Base-by-base conservation (phyloP, 2,888 invertebrate genomes). In the Toxonevra muliebris region DNA sequence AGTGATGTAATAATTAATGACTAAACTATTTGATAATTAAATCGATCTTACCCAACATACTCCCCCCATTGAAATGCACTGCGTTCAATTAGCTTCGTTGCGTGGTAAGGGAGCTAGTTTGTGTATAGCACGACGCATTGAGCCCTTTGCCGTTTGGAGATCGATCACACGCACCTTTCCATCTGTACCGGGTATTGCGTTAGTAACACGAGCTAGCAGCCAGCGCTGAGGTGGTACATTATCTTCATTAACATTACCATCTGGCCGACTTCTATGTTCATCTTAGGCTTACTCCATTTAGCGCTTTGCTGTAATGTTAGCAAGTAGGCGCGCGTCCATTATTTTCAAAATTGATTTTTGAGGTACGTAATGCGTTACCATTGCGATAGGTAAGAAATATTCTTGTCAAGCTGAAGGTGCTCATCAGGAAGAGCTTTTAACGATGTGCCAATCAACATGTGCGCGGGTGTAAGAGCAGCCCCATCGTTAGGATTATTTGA, bases 191-290 rank as follows among this genome's bases (percentile, higher is more conserved):
- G 61, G 45, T 15, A 69, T 59, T 1, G 54, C 17, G 9, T 67
- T 54, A 30, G 13, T 59, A 4, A 69, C 57, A 12, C 72, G 55
- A 53, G 67, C 69, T 0, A 74, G 53, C 9, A 67, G 13, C 70
- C 72, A 74, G 9, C 69, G 61, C 42, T 73, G 69, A 4, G 71
- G 71, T 10, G 71, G 71, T 15, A 19, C 54, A 41, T 68, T 68
- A 48, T 73, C 69, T 45, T 74, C 69, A 53, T 72, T 2, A 74
- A 43, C 10, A 72, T 61, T 1, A 71, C 72, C 3, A 74, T 19
- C 12, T 66, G 40, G 10, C 64, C 71, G 52, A 69, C 59, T 41
- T 65, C 20, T 8, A 73, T 64, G 30, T 71, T 73, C 2, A 30
- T 15, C 13, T 61, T 42, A 7, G 55, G 4, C 8, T 68, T 66